Evolutionary conservation across 2,888 invertebrate genomes (phyloP).

Genomic region (Pardosa pseudoannulata): DNA sequence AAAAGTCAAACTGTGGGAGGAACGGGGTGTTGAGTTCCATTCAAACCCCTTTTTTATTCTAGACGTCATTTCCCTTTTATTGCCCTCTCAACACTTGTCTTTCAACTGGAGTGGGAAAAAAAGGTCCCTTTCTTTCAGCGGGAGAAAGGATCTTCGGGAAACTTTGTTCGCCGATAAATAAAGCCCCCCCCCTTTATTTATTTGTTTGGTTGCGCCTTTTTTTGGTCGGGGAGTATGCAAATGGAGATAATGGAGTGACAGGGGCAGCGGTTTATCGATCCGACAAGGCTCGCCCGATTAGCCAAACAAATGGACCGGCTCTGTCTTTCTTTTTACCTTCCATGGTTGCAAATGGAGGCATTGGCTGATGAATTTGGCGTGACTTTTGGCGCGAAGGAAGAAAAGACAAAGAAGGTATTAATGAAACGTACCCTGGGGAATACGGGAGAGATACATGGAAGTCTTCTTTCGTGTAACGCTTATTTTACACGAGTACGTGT

Average conservation of each 20-base stretch:
- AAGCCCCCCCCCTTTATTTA: slow-evolving; percentile 29
- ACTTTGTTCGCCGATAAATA: slow-evolving; percentile 57
- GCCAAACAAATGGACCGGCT: slow-evolving; percentile 62
- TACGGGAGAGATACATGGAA: too few relatives aligned
- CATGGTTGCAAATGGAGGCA: not conserved
- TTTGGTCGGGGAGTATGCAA: slow-evolving; percentile 48
- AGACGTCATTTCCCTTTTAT: slow-evolving; percentile 44
- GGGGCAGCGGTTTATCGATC: slow-evolving; percentile 69
- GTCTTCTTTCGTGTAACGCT: too few relatives aligned
- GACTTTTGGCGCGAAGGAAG: not conserved
- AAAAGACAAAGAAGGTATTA: too few relatives aligned
- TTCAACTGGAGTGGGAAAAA: slow-evolving; percentile 43
- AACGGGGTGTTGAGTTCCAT: not conserved
- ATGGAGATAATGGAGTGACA: slow-evolving; percentile 71
- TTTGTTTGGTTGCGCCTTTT: slow-evolving; percentile 40
- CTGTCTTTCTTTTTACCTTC: slow-evolving; percentile 20
- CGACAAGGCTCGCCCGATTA: slow-evolving; percentile 59
- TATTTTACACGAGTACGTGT: too few relatives aligned
- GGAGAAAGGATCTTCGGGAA: slow-evolving; percentile 19
- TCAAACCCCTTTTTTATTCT: not conserved
- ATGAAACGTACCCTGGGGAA: too few relatives aligned
- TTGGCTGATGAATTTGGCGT: slow-evolving; percentile 32
- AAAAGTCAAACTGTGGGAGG: slow-evolving; percentile 12
- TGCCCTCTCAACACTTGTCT: slow-evolving; percentile 63
- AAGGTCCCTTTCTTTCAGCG: slow-evolving; percentile 23